Base-by-base conservation (phyloP, 2,113 vertebrate species). In the Dasyprocta punctata region DNA sequence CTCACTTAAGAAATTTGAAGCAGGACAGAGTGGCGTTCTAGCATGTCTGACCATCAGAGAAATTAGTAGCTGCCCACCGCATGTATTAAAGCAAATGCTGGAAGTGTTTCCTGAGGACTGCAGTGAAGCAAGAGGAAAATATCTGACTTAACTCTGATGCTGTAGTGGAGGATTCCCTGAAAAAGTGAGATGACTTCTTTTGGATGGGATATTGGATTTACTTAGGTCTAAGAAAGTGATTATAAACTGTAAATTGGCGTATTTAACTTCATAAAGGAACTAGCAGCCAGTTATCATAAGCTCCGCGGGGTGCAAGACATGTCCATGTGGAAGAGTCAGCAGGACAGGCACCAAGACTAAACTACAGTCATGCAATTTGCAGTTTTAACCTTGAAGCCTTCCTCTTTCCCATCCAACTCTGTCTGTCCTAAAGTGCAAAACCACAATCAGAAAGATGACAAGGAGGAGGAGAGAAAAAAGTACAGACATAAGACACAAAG, bases 1-100 rank as follows among this genome's bases (percentile, higher is more conserved):
- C 73, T 58, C 26, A 52, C 49, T 69, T 63, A 71, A 92, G 81
- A 93, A 90, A 88, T 80, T 20, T 65, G 75, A 89, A 83, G 80
- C 22, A 63, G 1, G 36, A 94, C 49, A 73, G 38, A 22, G 19
- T 7, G 26, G 52, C 3, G 19, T 20, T 58, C n/a, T 24, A 63
- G n/a, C 8, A 52, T 5, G 13, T 77, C 67, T 61, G 56, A 63
- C 7, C 17, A 78, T 58, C 41, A 61, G 10, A 52, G 26, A 5
- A 13, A 61, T 36, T 56, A 91, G 56, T 44, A 30, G 41, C 36
- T 47, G 2, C 49, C 54, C 63, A 12, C 8, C 14, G 33, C 44
- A 8, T 28, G 9, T 30, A 13, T 65, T 93, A 56, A 87, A 54
- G 41, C 44, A 41, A 33, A 92, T n/a, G 6, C 75, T 93, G 2